Base-by-base conservation (phyloP, 2,113 vertebrate genomes). In the Chionomys nivalis region DNA sequence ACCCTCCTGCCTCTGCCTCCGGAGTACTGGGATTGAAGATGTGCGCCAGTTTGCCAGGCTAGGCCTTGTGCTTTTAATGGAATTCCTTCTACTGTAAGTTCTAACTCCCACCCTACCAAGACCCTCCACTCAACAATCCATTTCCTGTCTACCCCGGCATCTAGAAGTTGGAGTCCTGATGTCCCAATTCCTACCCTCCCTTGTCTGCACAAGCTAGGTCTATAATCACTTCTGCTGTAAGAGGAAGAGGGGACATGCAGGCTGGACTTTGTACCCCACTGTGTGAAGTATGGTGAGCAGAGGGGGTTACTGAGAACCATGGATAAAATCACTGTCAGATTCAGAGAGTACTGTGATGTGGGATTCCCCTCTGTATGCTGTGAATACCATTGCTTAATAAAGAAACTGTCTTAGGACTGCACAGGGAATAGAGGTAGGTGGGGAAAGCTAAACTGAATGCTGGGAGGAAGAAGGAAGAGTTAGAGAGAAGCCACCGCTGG, bases 231-330 rank as follows among this genome's bases (percentile, higher is more conserved):
- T 39, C 21, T 14, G 39, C n/a, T 33, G 6, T 61, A 39, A 66
- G 66, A 31, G 44, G 76, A 92, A 55, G 61, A 58, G 78, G 76
- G n/a, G 19, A 6, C 52, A 47, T 55, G 0, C 13, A 6, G 2
- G 0, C 23, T 24, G 26, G 3, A 6, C 8, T 17, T 1, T 16
- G 44, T 13, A 36, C 28, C 81, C 85, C 16, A 3, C 63, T 8
- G 5, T 11, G 21, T 4, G 19, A 58, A 44, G 3, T 14, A 0
- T 13, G 7, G 0, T 26, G 42, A 7, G 31, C 9, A 0, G 39
- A 42, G 26, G 58, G 58, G 47, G 5, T 1, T 5, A n/a, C 1
- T 10, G n/a, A 66, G 58, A 77, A 13, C 21, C 17, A 1, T 7
- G 16, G 47, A 21, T 1, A 28, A 66, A 52, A 19, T 31, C 81